Conservation (phyloP, 2,797 vertebrate genomes). For the Tenualosa ilisha region DNA sequence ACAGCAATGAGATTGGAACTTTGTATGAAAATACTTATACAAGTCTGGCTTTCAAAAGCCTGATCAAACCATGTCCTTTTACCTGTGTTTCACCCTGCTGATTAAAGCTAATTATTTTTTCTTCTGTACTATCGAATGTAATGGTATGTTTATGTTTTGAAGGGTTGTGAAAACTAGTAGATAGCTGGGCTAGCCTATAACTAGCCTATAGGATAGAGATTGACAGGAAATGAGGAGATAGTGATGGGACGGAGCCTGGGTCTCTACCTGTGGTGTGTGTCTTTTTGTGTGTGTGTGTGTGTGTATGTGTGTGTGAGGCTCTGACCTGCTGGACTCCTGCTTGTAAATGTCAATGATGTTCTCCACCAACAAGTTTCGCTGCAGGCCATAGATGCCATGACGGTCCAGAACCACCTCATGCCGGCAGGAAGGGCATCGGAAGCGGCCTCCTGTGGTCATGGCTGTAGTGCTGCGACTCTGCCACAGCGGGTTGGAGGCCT, state of each 20-base stretch:
- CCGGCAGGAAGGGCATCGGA: constrained; percentile 88
- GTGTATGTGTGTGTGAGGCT: background rate
- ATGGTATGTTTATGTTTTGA: too few species aligned
- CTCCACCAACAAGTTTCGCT: constrained; percentile 90
- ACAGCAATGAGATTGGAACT: background rate
- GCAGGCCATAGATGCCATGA: constrained; percentile 86
- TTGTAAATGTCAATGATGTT: constrained; percentile 93
- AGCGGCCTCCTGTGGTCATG: constrained; percentile 76
- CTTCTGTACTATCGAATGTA: background rate
- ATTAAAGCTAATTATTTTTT: too few species aligned
- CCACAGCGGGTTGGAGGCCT: constrained; percentile 86
- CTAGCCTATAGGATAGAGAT: too few species aligned
- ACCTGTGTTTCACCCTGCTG: too few species aligned
- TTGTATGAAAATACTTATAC: background rate
- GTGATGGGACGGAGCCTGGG: too few species aligned
- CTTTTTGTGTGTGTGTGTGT: background rate
- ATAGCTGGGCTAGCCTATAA: too few species aligned
- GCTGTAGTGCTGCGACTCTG: constrained; percentile 79
- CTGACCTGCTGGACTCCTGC: constrained; percentile 81
- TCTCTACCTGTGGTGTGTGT: too few species aligned
- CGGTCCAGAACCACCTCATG: constrained; percentile 89
- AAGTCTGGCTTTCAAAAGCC: background rate
- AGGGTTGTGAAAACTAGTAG: too few species aligned
- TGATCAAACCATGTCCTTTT: background rate
- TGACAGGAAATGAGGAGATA: too few species aligned